Percentiles rank a stretch among this genome's conserved stretches.
phyloP scores from a whole-genome alignment of 2,797 vertebrate species.

The Crocodylus rhombifer region DNA sequence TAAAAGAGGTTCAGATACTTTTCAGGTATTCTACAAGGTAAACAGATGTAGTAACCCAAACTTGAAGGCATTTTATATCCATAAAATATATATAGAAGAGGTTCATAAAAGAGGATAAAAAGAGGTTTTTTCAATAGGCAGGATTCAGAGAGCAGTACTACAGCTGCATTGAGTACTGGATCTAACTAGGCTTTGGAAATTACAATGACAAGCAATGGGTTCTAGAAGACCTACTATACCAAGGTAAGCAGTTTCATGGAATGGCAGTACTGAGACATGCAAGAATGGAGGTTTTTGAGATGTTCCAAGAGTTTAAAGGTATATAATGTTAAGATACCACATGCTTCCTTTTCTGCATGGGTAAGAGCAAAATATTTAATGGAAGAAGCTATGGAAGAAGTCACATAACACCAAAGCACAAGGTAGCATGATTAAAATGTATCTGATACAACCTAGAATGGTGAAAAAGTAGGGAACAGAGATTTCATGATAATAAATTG shows the following conservation, averaged over 20 bases:
- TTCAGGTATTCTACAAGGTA: slow-evolving; percentile 71
- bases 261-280: rapidly evolving
- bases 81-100: slow-evolving; percentile 20
- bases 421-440: not conserved
- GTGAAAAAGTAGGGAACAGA: not conserved
- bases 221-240: not conserved
- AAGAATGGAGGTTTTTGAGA: not conserved
- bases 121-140: slow-evolving; percentile 28
- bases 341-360: too few relatives aligned
- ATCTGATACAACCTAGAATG: not conserved
- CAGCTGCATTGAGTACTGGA: not conserved
- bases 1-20: slow-evolving; percentile 56
- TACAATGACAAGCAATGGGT: not conserved
- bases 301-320: not conserved
- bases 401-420: not conserved
- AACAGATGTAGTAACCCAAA: slow-evolving; percentile 70
- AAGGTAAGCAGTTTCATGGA: not conserved
- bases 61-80: slow-evolving; percentile 33
- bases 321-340: not conserved
- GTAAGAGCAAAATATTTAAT: not conserved
- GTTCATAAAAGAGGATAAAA: slow-evolving; percentile 28
- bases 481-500: not conserved
- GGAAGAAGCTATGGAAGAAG: not conserved
- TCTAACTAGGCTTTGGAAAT: not conserved
- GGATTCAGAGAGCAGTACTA: not conserved